Evolutionary conservation across 2,113 vertebrate species (phyloP).

Genomic region (Nasalis larvatus): DNA sequence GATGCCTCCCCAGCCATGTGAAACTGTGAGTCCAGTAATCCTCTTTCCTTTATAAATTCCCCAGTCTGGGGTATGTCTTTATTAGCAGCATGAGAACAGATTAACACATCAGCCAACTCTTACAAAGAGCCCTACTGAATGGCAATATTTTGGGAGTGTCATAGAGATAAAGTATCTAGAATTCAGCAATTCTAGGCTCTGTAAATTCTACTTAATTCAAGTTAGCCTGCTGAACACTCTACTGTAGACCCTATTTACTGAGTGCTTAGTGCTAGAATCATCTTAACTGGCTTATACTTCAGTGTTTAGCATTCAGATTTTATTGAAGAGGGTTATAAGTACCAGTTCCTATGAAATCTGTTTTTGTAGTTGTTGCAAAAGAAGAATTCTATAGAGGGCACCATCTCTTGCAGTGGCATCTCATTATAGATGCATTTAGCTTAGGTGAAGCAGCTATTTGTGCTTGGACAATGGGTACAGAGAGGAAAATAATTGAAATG

Average conservation of each 20-base stretch:
- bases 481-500: neutral
- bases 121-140: neutral
- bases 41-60: no score
- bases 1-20: no score
- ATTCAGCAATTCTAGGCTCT: neutral
- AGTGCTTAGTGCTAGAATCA: neutral
- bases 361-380: neutral
- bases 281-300: neutral
- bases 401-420: neutral
- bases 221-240: neutral
- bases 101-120: neutral
- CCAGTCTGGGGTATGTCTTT: no score
- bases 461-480: neutral
- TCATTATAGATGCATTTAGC: neutral
- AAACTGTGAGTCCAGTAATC: no score
- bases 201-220: neutral
- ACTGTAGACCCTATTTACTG: neutral
- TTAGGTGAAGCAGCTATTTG: neutral
- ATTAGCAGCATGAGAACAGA: no score
- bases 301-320: neutral
- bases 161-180: neutral
- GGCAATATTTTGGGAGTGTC: neutral
- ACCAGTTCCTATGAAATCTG: neutral
- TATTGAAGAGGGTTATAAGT: neutral
- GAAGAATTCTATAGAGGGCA: neutral